Evolutionary conservation across 2,113 vertebrate species (phyloP).

Genomic region (Menura novaehollandiae): DNA sequence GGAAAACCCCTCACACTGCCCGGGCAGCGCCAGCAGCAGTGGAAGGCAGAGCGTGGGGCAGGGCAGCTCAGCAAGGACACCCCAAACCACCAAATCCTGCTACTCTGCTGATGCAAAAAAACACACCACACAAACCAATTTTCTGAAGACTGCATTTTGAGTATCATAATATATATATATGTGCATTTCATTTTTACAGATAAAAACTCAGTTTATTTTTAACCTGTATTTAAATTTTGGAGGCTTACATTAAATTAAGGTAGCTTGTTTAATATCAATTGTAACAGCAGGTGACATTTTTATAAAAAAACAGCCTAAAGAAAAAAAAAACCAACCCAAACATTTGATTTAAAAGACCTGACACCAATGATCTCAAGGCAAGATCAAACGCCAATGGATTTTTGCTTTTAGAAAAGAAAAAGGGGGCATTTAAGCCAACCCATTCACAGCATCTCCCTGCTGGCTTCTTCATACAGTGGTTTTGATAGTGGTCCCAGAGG

Average conservation of each 20-base stretch:
- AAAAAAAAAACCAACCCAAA: constrained; percentile 1
- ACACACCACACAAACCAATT: constrained; percentile 75
- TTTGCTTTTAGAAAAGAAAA: constrained; percentile 68
- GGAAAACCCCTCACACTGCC: neutral
- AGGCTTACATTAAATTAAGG: constrained; percentile 78
- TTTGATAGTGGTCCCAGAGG: constrained; percentile 77
- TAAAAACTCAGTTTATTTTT: constrained; percentile 74
- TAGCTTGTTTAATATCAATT: constrained; percentile 73
- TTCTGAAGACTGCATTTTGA: constrained; percentile 80
- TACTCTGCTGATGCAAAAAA: constrained; percentile 68
- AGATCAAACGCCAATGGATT: constrained; percentile 65
- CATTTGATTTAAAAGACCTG: constrained; percentile 75
- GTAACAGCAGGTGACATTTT: constrained; percentile 76
- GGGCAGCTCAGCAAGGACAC: neutral
- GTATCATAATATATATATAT: constrained; percentile 78
- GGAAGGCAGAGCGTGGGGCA: neutral
- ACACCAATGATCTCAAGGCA: constrained; percentile 72
- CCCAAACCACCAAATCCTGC: constrained; percentile 23
- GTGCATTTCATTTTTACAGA: constrained; percentile 78
- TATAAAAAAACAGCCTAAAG: constrained; percentile 78
- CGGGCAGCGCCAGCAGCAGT: neutral
- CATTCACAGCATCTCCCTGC: constrained; percentile 68
- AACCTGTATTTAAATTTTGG: constrained; percentile 75
- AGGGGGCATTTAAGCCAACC: constrained; percentile 65
- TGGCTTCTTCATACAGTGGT: constrained; percentile 76